These are phyloP conservation scores for Notarius lentiginosus DNA, from an alignment of 2,113 vertebrate species.

Conservation along the genomic window DNA sequence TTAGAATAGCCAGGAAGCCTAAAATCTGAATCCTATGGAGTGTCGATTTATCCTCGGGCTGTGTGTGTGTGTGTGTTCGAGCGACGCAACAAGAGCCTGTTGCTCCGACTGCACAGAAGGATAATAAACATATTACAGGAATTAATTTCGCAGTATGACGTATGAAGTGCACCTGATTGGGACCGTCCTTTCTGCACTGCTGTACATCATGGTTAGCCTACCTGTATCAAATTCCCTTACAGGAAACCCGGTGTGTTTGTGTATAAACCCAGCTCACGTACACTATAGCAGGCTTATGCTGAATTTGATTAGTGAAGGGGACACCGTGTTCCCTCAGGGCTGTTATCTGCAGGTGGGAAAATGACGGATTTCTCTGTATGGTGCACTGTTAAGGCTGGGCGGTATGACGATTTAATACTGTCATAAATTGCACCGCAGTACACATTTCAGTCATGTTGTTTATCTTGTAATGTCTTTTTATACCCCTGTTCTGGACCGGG, in stretches of 20 bases:
- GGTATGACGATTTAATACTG: not conserved
- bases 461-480: too few species aligned
- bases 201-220: not conserved
- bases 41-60: not conserved
- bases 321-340: conserved; percentile 15
- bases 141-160: not conserved
- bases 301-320: conserved; percentile 24
- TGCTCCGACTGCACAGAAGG: not conserved
- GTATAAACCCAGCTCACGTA: not conserved
- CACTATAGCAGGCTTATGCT: not conserved
- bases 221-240: not conserved
- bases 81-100: not conserved
- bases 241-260: not conserved
- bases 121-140: not conserved
- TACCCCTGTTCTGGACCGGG: too few species aligned
- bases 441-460: not conserved
- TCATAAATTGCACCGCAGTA: not conserved
- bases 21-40: not conserved
- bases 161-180: not conserved
- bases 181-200: not conserved
- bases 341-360: conserved; percentile 14
- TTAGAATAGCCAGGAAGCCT: not conserved
- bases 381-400: not conserved
- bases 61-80: not conserved
- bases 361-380: not conserved